These are phyloP conservation scores for Cisticola juncidis DNA, from an alignment of 2,113 vertebrate genomes.

Conservation along the genomic window DNA sequence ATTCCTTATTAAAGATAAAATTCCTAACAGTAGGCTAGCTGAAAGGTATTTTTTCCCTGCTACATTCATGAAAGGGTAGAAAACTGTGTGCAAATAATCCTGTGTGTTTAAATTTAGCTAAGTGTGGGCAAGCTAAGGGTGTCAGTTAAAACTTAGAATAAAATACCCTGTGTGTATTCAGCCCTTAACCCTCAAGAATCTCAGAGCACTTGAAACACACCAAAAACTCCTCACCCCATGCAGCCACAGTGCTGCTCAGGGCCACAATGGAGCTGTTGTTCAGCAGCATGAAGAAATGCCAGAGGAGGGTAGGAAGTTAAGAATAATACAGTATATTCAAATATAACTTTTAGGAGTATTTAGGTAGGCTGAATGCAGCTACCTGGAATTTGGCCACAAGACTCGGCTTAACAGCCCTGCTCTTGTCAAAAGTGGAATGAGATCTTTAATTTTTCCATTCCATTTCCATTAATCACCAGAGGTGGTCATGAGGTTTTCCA, in stretches of 20 bases:
- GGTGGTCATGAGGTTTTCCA: slow-evolving; percentile 61
- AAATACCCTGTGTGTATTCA: not conserved
- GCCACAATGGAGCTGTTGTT: slow-evolving; percentile 55
- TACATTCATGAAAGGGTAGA: not conserved
- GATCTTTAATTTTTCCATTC: slow-evolving; percentile 61
- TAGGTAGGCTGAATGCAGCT: slow-evolving; percentile 53
- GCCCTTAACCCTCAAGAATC: not conserved
- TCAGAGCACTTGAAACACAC: not conserved
- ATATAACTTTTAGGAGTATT: slow-evolving; percentile 53
- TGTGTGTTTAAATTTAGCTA: not conserved
- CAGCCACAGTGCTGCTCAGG: not conserved
- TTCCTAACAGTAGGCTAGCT: not conserved
- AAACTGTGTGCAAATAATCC: not conserved
- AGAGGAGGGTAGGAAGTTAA: slow-evolving; percentile 45
- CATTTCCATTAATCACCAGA: slow-evolving; percentile 44
- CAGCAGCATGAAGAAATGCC: not conserved
- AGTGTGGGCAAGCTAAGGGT: not conserved
- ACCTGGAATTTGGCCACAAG: slow-evolving; percentile 57
- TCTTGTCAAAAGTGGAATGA: slow-evolving; percentile 50
- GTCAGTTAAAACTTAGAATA: slow-evolving; percentile 12
- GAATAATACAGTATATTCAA: slow-evolving; percentile 42
- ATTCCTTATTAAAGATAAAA: not conserved
- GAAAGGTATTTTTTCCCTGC: not conserved
- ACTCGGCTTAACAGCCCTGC: slow-evolving; percentile 38
- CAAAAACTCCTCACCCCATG: not conserved